phyloP scores from a whole-genome alignment of 2,888 invertebrate genomes.

The Macroteleia sp. region DNA sequence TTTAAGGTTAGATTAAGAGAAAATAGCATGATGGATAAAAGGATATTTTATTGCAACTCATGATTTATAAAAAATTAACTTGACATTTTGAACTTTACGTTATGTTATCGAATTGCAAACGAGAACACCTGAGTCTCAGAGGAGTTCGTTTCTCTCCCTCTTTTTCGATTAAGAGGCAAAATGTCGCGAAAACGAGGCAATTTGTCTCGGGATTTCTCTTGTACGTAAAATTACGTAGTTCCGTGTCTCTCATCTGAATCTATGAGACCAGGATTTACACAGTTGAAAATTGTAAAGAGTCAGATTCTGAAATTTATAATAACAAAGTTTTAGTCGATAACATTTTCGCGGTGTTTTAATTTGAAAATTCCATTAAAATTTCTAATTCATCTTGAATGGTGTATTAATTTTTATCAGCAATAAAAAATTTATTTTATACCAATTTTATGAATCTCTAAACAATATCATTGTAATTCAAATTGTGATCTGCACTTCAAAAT shows the following conservation, averaged over 20 bases:
- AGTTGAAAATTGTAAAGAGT: not conserved
- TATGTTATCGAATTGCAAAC: conserved; percentile 29
- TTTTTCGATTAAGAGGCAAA: conserved; percentile 47
- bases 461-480: too few relatives aligned
- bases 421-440: too few relatives aligned
- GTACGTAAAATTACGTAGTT: conserved; percentile 12
- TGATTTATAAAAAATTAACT: too few relatives aligned
- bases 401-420: too few relatives aligned
- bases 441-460: too few relatives aligned
- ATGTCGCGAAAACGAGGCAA: conserved; percentile 40
- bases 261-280: conserved; percentile 17
- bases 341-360: too few relatives aligned
- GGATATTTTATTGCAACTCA: too few relatives aligned
- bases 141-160: conserved; percentile 13
- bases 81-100: not conserved
- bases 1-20: conserved; percentile 5
- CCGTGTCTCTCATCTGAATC: conserved; percentile 22
- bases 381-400: too few relatives aligned
- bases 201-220: conserved; percentile 39
- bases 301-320: too few relatives aligned
- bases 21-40: not conserved
- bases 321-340: too few relatives aligned
- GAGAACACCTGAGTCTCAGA: conserved; percentile 28
- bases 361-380: too few relatives aligned
- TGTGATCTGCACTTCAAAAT: too few relatives aligned